phyloP scores from a whole-genome alignment of 2,113 vertebrate species.

The Tetrax tetrax region DNA sequence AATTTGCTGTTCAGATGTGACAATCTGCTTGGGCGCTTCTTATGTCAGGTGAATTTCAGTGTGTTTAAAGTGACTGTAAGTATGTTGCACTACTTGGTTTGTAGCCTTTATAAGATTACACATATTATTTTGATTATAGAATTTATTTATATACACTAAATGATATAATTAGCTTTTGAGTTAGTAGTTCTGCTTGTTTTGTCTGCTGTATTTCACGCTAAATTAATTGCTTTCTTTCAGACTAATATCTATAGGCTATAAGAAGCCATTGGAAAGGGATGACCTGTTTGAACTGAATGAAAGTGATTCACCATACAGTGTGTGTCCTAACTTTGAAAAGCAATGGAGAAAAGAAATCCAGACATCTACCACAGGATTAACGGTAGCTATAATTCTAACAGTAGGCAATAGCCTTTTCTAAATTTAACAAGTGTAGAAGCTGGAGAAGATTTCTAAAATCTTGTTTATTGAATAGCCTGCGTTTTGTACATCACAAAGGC shows the following conservation, averaged over 20 bases:
- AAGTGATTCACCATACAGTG: slow-evolving; percentile 35
- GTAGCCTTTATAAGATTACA: neutral
- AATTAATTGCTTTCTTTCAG: slow-evolving; percentile 29
- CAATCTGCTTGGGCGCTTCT: neutral
- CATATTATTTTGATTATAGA: neutral
- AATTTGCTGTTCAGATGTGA: neutral
- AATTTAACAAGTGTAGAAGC: neutral
- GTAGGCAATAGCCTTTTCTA: neutral
- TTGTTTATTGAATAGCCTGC: neutral
- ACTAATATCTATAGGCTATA: slow-evolving; percentile 56
- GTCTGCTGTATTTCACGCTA: neutral
- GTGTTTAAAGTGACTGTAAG: neutral
- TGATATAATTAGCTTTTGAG: neutral
- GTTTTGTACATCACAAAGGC: neutral
- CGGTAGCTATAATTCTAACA: neutral
- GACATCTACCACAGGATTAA: neutral
- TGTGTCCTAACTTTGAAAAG: slow-evolving; percentile 72
- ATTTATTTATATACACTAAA: neutral
- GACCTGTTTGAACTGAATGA: slow-evolving; percentile 64
- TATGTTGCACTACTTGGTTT: neutral
- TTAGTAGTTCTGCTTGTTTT: neutral
- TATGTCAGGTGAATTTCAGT: neutral
- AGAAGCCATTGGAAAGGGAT: slow-evolving; percentile 67
- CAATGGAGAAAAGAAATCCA: slow-evolving; percentile 63
- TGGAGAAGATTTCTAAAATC: neutral